Percentiles rank a stretch among this genome's conserved stretches.
These are phyloP conservation scores for Porites lobata DNA, from an alignment of 92 coral and sea anemone species.

Conservation along the genomic window DNA sequence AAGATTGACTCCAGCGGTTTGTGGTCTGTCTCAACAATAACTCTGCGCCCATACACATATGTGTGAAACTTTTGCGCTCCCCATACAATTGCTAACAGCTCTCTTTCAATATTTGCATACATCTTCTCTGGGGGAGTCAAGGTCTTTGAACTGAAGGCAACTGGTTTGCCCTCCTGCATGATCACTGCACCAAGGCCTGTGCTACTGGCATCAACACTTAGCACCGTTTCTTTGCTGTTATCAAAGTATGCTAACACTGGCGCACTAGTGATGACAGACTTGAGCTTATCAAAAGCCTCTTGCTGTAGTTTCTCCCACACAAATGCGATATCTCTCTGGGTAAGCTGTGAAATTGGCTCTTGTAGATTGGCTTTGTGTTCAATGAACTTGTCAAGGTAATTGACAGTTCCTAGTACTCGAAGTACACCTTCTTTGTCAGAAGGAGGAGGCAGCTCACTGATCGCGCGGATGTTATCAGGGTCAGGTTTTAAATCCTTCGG, in stretches of 20 bases:
- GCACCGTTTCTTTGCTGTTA: too few species aligned
- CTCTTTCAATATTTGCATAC: conserved; percentile 62
- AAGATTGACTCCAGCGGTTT: too few species aligned
- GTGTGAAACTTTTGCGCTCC: conserved; percentile 63
- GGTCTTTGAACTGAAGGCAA: conserved; percentile 16
- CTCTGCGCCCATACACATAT: too few species aligned
- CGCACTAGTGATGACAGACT: too few species aligned
- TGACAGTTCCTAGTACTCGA: conserved; percentile 21
- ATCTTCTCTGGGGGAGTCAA: conserved; percentile 34
- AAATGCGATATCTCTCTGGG: conserved; percentile 39
- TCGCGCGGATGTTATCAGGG: conserved; percentile 54
- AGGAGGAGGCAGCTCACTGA: conserved; percentile 60
- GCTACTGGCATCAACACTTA: too few species aligned
- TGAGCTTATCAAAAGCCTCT: too few species aligned
- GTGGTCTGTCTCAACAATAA: too few species aligned
- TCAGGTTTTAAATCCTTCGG: conserved; percentile 56
- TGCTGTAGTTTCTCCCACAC: too few species aligned
- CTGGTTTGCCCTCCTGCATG: too few species aligned
- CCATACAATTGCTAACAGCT: conserved; percentile 51
- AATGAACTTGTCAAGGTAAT: conserved; percentile 61
- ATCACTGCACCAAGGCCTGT: too few species aligned
- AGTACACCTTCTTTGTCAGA: conserved; percentile 63
- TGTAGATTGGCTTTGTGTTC: conserved; percentile 61
- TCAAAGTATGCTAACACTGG: too few species aligned
- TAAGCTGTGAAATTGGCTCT: conserved; percentile 55